phyloP scores from a whole-genome alignment of 1,140 invertebrate genomes.

The Mactra quadrangularis region DNA sequence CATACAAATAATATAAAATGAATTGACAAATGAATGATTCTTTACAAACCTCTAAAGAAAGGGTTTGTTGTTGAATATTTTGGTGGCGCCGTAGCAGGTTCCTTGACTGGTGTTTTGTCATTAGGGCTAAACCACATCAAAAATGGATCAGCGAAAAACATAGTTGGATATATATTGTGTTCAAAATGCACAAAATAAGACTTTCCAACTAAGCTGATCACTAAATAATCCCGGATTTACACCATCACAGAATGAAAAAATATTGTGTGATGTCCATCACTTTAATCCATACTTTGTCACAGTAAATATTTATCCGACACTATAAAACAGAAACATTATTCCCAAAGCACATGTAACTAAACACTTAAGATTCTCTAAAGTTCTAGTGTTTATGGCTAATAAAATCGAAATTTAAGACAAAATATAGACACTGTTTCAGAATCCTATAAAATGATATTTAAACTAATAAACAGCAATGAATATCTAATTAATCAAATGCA shows the following conservation, averaged over 20 bases:
- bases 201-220: not conserved
- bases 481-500: too few species aligned
- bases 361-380: too few species aligned
- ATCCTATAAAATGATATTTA: too few species aligned
- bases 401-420: too few species aligned
- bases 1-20: too few species aligned
- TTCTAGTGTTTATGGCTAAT: too few species aligned
- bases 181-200: not conserved
- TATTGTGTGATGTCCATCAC: not conserved
- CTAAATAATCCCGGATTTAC: not conserved
- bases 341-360: not conserved
- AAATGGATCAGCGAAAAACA: constrained; percentile 45
- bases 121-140: constrained; percentile 31
- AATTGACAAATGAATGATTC: too few species aligned
- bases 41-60: constrained; percentile 15
- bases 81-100: not conserved
- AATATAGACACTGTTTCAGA: too few species aligned
- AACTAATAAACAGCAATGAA: too few species aligned
- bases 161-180: not conserved
- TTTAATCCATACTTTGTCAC: not conserved
- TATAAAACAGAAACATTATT: not conserved
- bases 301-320: not conserved
- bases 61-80: too few species aligned
- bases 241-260: not conserved
- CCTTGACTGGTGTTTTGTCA: not conserved